Evolutionary conservation across 1,140 invertebrate genomes (phyloP).

Genomic region (Leptopilina boulardi): DNA sequence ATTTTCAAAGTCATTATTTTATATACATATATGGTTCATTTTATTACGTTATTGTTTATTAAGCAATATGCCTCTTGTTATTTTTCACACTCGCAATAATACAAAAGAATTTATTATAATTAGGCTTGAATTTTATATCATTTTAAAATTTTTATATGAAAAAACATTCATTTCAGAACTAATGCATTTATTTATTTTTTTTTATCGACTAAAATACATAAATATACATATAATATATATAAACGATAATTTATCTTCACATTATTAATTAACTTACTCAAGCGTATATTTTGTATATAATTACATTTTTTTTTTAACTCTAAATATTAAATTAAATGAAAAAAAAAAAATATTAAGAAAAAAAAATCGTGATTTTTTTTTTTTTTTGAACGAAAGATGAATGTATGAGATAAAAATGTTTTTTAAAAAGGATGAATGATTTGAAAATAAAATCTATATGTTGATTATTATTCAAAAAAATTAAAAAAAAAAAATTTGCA

Average conservation of each 20-base stretch:
- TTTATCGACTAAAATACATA: not conserved
- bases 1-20: not conserved
- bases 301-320: not conserved
- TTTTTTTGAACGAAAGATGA: not conserved
- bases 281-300: conserved; percentile 10
- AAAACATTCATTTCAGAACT: not conserved
- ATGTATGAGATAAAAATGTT: not conserved
- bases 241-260: not conserved
- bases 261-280: not conserved
- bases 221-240: not conserved
- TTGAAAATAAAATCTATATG: not conserved
- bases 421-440: not conserved
- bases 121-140: too few relatives aligned
- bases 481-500: not conserved
- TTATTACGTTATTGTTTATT: too few relatives aligned
- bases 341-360: not conserved
- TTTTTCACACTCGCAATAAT: too few relatives aligned
- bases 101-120: too few relatives aligned
- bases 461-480: too few relatives aligned
- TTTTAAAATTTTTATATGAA: too few relatives aligned
- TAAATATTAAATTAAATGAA: not conserved
- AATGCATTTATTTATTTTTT: not conserved
- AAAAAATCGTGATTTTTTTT: too few relatives aligned
- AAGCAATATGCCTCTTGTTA: too few relatives aligned
- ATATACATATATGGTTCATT: too few relatives aligned